Base-by-base conservation (phyloP, 1,140 invertebrate species). In the Drosophila kikkawai region DNA sequence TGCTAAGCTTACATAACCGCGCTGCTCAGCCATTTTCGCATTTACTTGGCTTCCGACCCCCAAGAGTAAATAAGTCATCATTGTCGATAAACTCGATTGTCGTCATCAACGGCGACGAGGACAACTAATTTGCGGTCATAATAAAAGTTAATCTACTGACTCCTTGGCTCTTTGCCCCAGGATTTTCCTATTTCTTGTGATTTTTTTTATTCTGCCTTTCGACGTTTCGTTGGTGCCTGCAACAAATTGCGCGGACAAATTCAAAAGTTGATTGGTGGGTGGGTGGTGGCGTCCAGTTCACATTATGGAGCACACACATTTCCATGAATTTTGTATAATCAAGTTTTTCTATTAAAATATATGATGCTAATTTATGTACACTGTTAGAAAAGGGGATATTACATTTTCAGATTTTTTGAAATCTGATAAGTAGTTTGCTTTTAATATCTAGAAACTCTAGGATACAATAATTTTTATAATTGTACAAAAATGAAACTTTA, bases 81-180 rank as follows among this genome's bases (percentile, higher is more conserved):
- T 90, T 85, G 85, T 86, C 85, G 86, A 74, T 74, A 71, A 70
- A 70, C 66, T 73, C 66, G 69, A 84, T 88, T 90, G 86, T 90
- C 85, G 85, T 90, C 85, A 90, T 90, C 85, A 90, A 81, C 85
- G 78, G 60, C 84, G 84, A 76, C 73, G 78, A 91, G 85, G 86
- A 92, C 91, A 92, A 92, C 91, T 92, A 92, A 92, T 92, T 92
- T 92, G 91, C 87, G 91, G 91, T 91, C 83, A 92, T 92, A 92
- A 92, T 92, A 92, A 92, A 91, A 92, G 91, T 92, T 92, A 91
- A 92, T 92, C 85, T 90, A 90, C 81, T 90, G 81, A 85, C 85
- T 90, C 75, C 76, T 82, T 73, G 69, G 78, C 74, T 45, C 55
- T 69, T 80, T 48, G 58, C 50, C 53, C 29, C 37, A 59, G 22